These are phyloP conservation scores for Diceros bicornis DNA, from an alignment of 2,797 vertebrate species.

Conservation along the genomic window DNA sequence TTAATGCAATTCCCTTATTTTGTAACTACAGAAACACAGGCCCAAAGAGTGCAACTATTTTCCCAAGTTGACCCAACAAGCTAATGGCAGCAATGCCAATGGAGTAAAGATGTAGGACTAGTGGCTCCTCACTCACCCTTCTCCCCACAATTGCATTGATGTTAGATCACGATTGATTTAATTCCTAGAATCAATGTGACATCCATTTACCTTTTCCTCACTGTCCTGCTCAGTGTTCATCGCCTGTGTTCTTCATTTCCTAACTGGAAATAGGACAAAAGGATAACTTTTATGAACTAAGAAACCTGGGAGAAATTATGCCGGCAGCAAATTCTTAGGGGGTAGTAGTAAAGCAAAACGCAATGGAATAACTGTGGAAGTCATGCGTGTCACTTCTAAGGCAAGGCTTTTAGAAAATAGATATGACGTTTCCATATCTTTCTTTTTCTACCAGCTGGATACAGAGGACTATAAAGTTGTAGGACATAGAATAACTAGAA, in stretches of 20 bases:
- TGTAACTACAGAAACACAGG: not conserved
- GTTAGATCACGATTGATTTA: not conserved
- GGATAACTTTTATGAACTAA: not conserved
- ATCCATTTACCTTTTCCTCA: not conserved
- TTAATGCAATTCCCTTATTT: not conserved
- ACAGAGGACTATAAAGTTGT: not conserved
- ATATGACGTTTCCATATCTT: not conserved
- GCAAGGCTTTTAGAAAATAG: not conserved
- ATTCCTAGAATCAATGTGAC: not conserved
- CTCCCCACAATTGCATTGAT: not conserved
- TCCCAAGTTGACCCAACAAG: not conserved
- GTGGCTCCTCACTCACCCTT: not conserved
- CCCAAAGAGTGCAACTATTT: not conserved
- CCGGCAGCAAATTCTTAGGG: not conserved
- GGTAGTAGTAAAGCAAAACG: not conserved
- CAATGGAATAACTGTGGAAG: not conserved
- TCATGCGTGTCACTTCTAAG: not conserved
- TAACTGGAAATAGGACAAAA: not conserved
- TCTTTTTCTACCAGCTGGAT: not conserved
- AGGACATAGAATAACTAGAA: not conserved
- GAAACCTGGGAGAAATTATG: not conserved
- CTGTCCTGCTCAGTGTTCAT: not conserved
- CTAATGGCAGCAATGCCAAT: not conserved
- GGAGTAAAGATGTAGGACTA: not conserved
- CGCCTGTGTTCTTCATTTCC: conserved; percentile 36